Conservation (phyloP, 2,888 invertebrate genomes). For the Scelioninae gen. 2 region DNA sequence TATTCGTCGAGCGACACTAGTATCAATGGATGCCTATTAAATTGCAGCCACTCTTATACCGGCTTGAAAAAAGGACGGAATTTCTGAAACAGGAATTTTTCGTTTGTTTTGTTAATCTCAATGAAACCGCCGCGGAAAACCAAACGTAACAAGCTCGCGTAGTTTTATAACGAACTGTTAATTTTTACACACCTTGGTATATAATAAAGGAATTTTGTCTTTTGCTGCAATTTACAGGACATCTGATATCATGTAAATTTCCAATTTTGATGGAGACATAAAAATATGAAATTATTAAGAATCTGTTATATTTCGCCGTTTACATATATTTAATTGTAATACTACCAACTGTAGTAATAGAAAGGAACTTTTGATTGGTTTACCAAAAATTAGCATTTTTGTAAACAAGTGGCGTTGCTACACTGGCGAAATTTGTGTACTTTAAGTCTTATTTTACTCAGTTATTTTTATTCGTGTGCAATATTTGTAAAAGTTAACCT, state of each 20-base stretch:
- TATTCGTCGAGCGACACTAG: slow-evolving; percentile 27
- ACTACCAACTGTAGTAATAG: too few relatives aligned
- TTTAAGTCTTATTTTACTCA: too few relatives aligned
- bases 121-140: slow-evolving; percentile 22
- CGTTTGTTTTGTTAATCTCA: slow-evolving; percentile 26
- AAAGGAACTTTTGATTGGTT: too few relatives aligned
- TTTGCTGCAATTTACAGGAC: slow-evolving; percentile 9
- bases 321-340: too few relatives aligned
- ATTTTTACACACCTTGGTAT: slow-evolving; percentile 27
- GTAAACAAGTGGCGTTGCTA: too few relatives aligned
- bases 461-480: too few relatives aligned
- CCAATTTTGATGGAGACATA: neutral
- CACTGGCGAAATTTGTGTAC: too few relatives aligned
- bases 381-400: too few relatives aligned
- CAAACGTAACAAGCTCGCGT: slow-evolving; percentile 16
- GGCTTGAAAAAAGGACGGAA: slow-evolving; percentile 8
- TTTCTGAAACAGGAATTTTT: slow-evolving; percentile 18
- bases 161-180: slow-evolving; percentile 19
- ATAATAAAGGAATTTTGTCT: slow-evolving; percentile 31
- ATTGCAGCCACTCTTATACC: slow-evolving; percentile 22
- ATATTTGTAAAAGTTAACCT: too few relatives aligned
- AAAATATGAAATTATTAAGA: too few relatives aligned
- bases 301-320: too few relatives aligned
- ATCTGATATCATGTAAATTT: neutral
- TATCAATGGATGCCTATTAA: slow-evolving; percentile 35